Conservation (phyloP, 2,888 invertebrate species). For the Mythimna lalbum region DNA sequence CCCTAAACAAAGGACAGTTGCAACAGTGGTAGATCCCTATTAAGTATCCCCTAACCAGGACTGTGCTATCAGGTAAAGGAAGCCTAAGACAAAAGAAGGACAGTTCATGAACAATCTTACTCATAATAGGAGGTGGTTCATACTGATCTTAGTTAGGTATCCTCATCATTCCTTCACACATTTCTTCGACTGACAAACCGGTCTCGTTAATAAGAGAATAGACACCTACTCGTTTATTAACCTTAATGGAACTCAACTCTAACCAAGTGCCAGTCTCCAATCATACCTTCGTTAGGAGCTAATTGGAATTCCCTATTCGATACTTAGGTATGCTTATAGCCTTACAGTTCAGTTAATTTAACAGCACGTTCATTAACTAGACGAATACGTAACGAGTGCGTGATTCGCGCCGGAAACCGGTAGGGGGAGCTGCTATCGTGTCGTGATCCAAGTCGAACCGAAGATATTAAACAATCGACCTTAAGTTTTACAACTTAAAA, state of each 20-base stretch:
- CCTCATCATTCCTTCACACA: neutral
- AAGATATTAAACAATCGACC: slow-evolving; percentile 66
- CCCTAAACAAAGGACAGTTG: neutral
- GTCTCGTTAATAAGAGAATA: neutral
- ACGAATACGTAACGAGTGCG: slow-evolving; percentile 52
- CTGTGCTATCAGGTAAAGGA: neutral
- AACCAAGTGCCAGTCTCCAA: slow-evolving; percentile 31
- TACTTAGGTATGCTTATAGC: neutral
- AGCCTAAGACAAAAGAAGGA: neutral
- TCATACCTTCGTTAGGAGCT: slow-evolving; percentile 42
- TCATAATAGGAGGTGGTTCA: neutral
- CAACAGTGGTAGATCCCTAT: neutral
- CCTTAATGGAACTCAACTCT: slow-evolving; percentile 11
- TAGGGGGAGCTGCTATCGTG: slow-evolving; percentile 55
- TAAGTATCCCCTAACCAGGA: too few relatives aligned
- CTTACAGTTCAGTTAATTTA: slow-evolving; percentile 6
- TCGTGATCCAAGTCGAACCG: slow-evolving; percentile 58
- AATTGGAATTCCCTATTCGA: slow-evolving; percentile 30
- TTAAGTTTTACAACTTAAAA: slow-evolving; percentile 69
- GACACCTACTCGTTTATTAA: slow-evolving; percentile 2
- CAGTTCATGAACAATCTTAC: neutral
- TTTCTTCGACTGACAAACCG: neutral
- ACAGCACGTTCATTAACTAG: slow-evolving; percentile 32
- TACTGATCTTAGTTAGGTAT: neutral
- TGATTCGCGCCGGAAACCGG: slow-evolving; percentile 57